Percentiles rank a stretch among this genome's conserved stretches.
Evolutionary conservation across 2,797 vertebrate genomes (phyloP).

Genomic region (Helostoma temminkii): DNA sequence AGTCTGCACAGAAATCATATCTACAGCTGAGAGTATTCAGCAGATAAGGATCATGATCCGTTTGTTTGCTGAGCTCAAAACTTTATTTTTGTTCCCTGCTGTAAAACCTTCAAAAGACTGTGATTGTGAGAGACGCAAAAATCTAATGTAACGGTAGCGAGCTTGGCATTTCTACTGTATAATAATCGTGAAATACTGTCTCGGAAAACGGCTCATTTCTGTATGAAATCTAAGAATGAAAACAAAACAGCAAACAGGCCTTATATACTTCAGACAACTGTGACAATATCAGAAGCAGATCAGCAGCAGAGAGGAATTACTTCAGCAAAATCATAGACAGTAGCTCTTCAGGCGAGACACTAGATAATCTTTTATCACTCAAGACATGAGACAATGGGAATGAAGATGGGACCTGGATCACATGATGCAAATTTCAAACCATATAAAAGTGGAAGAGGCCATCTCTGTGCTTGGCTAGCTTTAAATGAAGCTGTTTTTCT

Average conservation of each 20-base stretch:
- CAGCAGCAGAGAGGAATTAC: slow-evolving; percentile 50
- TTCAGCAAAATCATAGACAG: slow-evolving; percentile 58
- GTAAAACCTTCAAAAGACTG: slow-evolving; percentile 30
- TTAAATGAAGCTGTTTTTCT: slow-evolving; percentile 78
- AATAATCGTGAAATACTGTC: slow-evolving; percentile 48
- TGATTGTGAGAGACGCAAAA: slow-evolving; percentile 29
- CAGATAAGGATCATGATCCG: slow-evolving; percentile 41
- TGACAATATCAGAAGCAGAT: slow-evolving; percentile 59
- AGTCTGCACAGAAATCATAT: slow-evolving; percentile 24
- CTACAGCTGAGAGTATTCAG: slow-evolving; percentile 15
- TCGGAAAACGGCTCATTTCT: slow-evolving; percentile 3
- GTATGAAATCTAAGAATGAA: slow-evolving; percentile 33
- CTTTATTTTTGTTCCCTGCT: slow-evolving; percentile 51
- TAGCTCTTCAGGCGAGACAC: slow-evolving; percentile 54
- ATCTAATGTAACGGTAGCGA: slow-evolving; percentile 41
- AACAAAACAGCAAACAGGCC: slow-evolving; percentile 43
- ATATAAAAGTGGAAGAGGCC: slow-evolving; percentile 55
- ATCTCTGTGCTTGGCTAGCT: slow-evolving; percentile 69
- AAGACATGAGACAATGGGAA: slow-evolving; percentile 41
- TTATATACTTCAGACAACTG: slow-evolving; percentile 33
- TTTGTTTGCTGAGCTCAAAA: slow-evolving; percentile 47
- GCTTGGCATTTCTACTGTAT: slow-evolving; percentile 35
- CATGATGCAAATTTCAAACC: slow-evolving; percentile 66
- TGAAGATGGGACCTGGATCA: slow-evolving; percentile 19
- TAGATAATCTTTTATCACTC: slow-evolving; percentile 67